These are phyloP conservation scores for Eledona agricola DNA, from an alignment of 2,888 invertebrate genomes.

Conservation along the genomic window DNA sequence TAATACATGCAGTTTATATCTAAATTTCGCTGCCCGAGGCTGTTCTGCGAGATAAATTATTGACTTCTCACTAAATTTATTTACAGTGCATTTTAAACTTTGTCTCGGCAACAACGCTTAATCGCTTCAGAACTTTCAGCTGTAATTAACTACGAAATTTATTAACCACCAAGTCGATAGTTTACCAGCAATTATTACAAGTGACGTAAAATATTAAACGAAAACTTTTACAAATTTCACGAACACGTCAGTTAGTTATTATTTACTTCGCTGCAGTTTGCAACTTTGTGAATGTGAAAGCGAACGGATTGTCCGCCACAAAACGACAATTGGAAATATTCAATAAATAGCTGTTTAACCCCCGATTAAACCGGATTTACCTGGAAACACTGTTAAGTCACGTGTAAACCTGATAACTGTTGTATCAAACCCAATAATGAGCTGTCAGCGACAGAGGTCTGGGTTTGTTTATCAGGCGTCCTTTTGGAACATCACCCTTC, in stretches of 20 bases:
- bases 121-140: too few relatives aligned
- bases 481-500: slow-evolving; percentile 43
- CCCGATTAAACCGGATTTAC: slow-evolving; percentile 23
- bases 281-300: too few relatives aligned
- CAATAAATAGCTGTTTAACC: slow-evolving; percentile 25
- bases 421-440: slow-evolving; percentile 54
- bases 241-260: too few relatives aligned
- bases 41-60: slow-evolving; percentile 10
- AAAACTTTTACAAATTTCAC: too few relatives aligned
- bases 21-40: slow-evolving; percentile 1
- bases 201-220: too few relatives aligned
- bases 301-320: too few relatives aligned
- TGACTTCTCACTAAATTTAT: slow-evolving; percentile 12
- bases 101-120: too few relatives aligned
- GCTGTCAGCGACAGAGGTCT: slow-evolving; percentile 54
- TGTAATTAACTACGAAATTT: too few relatives aligned
- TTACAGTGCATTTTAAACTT: too few relatives aligned
- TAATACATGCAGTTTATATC: slow-evolving; percentile 17
- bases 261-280: too few relatives aligned
- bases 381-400: slow-evolving; percentile 44
- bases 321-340: slow-evolving; percentile 16
- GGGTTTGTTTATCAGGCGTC: slow-evolving; percentile 43
- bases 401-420: slow-evolving; percentile 52
- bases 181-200: too few relatives aligned
- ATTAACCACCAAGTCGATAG: too few relatives aligned